Conservation (phyloP, 2,113 vertebrate genomes). For the Seriola rivoliana region DNA sequence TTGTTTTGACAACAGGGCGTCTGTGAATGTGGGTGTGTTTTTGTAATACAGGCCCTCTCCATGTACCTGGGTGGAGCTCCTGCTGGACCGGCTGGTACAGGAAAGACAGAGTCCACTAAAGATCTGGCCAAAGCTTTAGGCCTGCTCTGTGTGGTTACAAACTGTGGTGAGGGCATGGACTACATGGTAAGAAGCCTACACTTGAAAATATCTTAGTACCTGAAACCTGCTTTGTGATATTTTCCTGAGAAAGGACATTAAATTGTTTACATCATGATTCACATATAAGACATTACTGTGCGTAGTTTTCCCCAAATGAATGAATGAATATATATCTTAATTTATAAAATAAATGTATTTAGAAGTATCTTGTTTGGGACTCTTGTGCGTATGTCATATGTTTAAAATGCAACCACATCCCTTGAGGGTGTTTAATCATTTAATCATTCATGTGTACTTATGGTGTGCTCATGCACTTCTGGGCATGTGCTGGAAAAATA, state of each 20-base stretch:
- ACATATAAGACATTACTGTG: neutral
- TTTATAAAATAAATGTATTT: neutral
- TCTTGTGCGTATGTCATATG: neutral
- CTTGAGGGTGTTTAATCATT: too few relatives aligned
- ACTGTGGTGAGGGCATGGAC: slow-evolving; percentile 99
- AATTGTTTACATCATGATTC: neutral
- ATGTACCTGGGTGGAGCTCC: slow-evolving; percentile 97
- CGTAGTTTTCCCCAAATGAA: neutral
- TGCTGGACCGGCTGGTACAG: slow-evolving; percentile 96
- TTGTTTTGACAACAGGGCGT: neutral
- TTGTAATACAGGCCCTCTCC: slow-evolving; percentile 89
- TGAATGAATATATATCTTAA: neutral
- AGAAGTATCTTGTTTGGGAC: neutral
- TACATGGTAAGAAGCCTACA: slow-evolving; percentile 87
- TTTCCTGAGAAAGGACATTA: neutral
- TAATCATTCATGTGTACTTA: neutral
- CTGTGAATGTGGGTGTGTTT: slow-evolving; percentile 1
- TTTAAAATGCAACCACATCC: neutral
- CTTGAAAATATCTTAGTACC: neutral
- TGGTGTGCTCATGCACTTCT: neutral
- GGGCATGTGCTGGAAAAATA: neutral
- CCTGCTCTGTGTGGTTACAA: slow-evolving; percentile 95
- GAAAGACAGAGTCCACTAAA: slow-evolving; percentile 98
- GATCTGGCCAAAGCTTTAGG: slow-evolving; percentile 97
- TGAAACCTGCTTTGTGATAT: neutral